Conservation (phyloP, 2,888 invertebrate genomes). For the Andrena praecox region DNA sequence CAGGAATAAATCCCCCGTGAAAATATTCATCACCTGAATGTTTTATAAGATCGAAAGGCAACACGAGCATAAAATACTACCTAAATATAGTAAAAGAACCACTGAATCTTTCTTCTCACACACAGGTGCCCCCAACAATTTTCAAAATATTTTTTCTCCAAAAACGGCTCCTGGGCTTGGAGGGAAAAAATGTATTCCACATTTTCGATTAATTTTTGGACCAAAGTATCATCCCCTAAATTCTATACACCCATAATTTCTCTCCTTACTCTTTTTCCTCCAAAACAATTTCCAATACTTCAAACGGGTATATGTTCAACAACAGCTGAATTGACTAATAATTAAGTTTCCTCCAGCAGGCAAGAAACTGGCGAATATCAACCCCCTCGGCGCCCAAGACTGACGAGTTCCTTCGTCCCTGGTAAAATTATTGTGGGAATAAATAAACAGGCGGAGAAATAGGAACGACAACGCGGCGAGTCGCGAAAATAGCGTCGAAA, state of each 20-base stretch:
- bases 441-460: conserved; percentile 38
- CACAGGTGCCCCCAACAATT: too few species aligned
- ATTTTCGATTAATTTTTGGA: background rate
- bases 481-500: conserved; percentile 63
- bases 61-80: background rate
- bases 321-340: background rate
- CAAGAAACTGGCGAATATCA: too few species aligned
- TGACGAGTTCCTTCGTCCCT: background rate
- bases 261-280: too few species aligned
- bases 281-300: too few species aligned
- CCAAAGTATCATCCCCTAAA: background rate
- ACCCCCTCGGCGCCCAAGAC: background rate
- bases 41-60: background rate
- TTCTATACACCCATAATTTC: too few species aligned
- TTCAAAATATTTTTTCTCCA: too few species aligned
- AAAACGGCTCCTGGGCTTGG: too few species aligned
- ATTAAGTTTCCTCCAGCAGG: background rate
- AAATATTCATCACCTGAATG: too few species aligned
- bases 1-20: too few species aligned
- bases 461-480: conserved; percentile 46
- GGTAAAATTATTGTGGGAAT: conserved; percentile 12
- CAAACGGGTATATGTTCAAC: background rate
- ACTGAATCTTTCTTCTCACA: too few species aligned
- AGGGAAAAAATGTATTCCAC: background rate
- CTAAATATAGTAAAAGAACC: too few species aligned